Percentiles rank a stretch among this genome's conserved stretches.
Evolutionary conservation across 2,113 vertebrate species (phyloP).

Genomic region (Bufo bufo): DNA sequence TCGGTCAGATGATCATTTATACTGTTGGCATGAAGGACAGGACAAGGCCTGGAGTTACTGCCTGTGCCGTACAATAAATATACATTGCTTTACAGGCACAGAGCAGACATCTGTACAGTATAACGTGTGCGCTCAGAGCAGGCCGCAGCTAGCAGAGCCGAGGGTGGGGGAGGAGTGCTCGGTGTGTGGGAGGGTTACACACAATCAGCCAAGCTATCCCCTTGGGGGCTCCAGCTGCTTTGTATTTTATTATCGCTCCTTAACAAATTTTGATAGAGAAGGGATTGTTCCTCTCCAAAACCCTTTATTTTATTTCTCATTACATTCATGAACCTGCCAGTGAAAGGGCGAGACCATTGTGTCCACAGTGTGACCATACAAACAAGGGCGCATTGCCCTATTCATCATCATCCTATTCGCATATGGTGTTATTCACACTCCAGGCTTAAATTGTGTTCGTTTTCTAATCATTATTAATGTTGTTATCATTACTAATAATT

Average conservation of each 20-base stretch:
- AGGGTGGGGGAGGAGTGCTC: constrained; percentile 26
- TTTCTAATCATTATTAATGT: neutral
- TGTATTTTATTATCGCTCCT: constrained; percentile 36
- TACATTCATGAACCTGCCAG: constrained; percentile 7
- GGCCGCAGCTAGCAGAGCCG: neutral
- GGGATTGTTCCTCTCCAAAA: constrained; percentile 46
- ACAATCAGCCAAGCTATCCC: constrained; percentile 27
- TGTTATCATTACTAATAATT: neutral
- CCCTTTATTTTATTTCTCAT: constrained; percentile 30
- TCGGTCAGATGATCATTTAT: neutral
- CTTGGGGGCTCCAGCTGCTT: constrained; percentile 39
- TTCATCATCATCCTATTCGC: too few species aligned
- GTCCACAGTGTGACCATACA: neutral
- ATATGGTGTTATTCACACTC: neutral
- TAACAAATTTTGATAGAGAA: constrained; percentile 11
- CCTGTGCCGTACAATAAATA: neutral
- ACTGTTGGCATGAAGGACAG: neutral
- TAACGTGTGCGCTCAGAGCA: neutral
- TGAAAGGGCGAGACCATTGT: neutral
- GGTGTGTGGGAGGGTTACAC: constrained; percentile 33
- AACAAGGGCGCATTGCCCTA: neutral
- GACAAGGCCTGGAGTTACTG: neutral
- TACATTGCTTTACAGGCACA: neutral
- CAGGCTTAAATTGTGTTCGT: neutral
- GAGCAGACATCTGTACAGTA: neutral